These are phyloP conservation scores for Acronicta leporina DNA, from an alignment of 2,888 invertebrate genomes.

Conservation along the genomic window DNA sequence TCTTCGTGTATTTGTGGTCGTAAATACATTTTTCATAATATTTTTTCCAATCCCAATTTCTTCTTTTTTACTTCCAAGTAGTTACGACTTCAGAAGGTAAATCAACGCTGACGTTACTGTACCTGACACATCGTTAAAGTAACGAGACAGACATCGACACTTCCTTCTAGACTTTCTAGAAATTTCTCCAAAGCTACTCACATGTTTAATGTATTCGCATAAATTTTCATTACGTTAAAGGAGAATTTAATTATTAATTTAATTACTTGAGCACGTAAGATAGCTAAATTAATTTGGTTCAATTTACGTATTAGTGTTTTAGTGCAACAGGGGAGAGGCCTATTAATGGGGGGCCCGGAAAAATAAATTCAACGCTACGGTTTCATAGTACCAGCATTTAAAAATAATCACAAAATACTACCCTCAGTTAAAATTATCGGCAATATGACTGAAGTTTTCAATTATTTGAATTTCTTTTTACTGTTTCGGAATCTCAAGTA, in stretches of 20 bases:
- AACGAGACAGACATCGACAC: slow-evolving; percentile 28
- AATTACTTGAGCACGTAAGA: slow-evolving; percentile 43
- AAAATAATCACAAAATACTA: too few species aligned
- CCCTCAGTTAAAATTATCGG: too few species aligned
- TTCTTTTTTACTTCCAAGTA: not conserved
- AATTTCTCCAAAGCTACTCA: slow-evolving; percentile 22
- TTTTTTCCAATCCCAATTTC: not conserved
- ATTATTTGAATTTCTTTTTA: too few species aligned
- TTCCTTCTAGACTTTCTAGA: slow-evolving; percentile 10
- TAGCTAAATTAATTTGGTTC: slow-evolving; percentile 46
- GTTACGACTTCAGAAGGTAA: slow-evolving; percentile 14
- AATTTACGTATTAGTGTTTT: slow-evolving; percentile 44
- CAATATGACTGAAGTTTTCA: too few species aligned
- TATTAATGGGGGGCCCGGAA: too few species aligned
- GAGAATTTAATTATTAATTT: slow-evolving; percentile 54
- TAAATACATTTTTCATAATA: too few species aligned
- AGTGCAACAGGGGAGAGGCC: too few species aligned
- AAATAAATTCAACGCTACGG: too few species aligned
- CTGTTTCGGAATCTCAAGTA: too few species aligned
- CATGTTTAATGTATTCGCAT: slow-evolving; percentile 34
- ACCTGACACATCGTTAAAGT: slow-evolving; percentile 40
- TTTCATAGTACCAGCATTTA: too few species aligned
- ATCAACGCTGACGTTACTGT: slow-evolving; percentile 27
- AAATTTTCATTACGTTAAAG: slow-evolving; percentile 40
- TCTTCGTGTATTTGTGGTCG: too few species aligned